Percentiles rank a stretch among this genome's conserved stretches.
Conservation (phyloP, 2,113 vertebrate species). For the Kryptolebias marmoratus region DNA sequence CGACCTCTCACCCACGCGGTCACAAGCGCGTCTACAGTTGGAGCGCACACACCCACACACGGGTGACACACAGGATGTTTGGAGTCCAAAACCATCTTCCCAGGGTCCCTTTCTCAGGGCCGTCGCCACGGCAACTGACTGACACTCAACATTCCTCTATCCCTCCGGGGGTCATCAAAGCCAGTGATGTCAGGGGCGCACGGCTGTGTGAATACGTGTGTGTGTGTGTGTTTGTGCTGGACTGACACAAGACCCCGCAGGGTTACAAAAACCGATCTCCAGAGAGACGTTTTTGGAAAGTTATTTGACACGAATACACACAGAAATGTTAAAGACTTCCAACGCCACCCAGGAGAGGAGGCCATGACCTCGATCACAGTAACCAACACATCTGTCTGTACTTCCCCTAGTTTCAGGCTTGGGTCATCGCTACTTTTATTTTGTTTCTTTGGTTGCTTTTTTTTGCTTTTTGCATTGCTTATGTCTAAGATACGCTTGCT, state of each 20-base stretch:
- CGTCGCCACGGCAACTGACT: slow-evolving; percentile 59
- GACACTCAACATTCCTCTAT: slow-evolving; percentile 73
- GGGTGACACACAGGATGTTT: slow-evolving; percentile 76
- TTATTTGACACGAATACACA: slow-evolving; percentile 20
- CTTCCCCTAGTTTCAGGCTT: slow-evolving; percentile 37
- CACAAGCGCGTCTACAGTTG: slow-evolving; percentile 49
- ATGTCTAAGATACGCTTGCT: background rate
- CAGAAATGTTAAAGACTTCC: slow-evolving; percentile 16
- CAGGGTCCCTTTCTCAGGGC: slow-evolving; percentile 77
- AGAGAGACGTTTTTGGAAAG: slow-evolving; percentile 25
- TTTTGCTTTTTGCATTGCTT: slow-evolving; percentile 11
- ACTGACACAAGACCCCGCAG: slow-evolving; percentile 39
- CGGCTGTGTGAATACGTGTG: slow-evolving; percentile 27
- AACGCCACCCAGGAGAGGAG: slow-evolving; percentile 37
- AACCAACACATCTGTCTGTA: slow-evolving; percentile 57
- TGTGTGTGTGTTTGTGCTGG: slow-evolving; percentile 22
- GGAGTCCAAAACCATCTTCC: slow-evolving; percentile 73
- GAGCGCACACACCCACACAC: slow-evolving; percentile 51
- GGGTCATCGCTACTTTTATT: slow-evolving; percentile 20
- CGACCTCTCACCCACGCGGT: slow-evolving; percentile 57
- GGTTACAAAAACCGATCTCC: slow-evolving; percentile 42
- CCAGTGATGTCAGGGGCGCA: slow-evolving; percentile 55
- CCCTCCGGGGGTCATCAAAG: slow-evolving; percentile 63
- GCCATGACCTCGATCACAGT: slow-evolving; percentile 44
- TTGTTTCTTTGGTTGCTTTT: slow-evolving; percentile 6